Evolutionary conservation across 2,113 vertebrate species (phyloP), one percentile per base, ranked within the genome.

Genomic region (Recurvirostra avosetta): DNA sequence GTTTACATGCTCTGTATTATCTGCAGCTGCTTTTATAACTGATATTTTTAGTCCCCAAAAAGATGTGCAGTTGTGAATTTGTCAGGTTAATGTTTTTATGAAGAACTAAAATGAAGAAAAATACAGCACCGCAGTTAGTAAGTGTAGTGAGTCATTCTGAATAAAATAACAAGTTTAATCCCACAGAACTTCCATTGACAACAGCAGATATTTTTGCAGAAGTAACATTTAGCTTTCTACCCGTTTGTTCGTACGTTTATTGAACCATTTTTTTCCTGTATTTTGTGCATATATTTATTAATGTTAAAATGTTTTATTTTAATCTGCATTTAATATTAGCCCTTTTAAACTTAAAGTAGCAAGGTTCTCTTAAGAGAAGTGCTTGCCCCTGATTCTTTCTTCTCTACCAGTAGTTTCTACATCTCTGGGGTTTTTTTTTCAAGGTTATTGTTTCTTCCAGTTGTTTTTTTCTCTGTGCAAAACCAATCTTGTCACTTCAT

Each of bases 71-170:
- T 61, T 68, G 22, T 49, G 36, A 59, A 53, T 80, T 88, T 91
- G 70, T 94, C 56, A 23, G 47, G 27, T 68, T 91, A 40, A 74
- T 86, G 41, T 8, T 84, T 94, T 93, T 94, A 52, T 83, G 70
- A 53, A 88, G 86, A 94, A 86, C 29, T 94, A 85, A 68, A 84
- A 53, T 73, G 59, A 86, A 86, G 59, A 92, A 86, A 90, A 95
- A 77, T 66, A n/a, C 22, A 41, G 11, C 19, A 45, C 81, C 4
- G 0, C 89, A 68, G 56, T 87, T 81, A 59, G 21, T 83, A 90
- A 93, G 65, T 26, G 45, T 34, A 55, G 76, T 97, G 97, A 95
- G 76, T 97, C 90, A 96, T 70, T 88, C 43, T 67, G 83, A 80
- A 72, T 90, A 73, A 95, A 94, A 88, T 61, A 82, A 47, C 75